phyloP scores from a whole-genome alignment of 2,113 vertebrate genomes.

The Phoenicopterus ruber region DNA sequence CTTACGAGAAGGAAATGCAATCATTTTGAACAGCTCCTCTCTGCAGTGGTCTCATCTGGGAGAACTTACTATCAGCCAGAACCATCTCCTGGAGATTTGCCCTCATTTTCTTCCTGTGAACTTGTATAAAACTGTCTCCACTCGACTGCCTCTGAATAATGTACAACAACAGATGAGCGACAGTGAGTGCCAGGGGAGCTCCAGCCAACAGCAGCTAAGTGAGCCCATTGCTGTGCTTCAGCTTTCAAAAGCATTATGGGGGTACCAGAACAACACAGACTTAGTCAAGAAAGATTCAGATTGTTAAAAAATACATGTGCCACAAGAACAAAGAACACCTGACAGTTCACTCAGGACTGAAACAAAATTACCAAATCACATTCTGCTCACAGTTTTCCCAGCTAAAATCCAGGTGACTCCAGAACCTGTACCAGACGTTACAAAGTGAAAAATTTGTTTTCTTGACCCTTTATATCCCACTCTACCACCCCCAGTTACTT shows the following conservation, averaged over 20 bases:
- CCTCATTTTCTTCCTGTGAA: constrained; percentile 53
- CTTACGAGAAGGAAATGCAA: not conserved
- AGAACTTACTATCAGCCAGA: not conserved
- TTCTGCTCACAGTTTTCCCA: not conserved
- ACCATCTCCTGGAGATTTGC: constrained; percentile 25
- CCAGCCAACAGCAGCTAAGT: not conserved
- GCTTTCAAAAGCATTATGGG: not conserved
- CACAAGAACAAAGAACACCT: not conserved
- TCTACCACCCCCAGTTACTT: not conserved
- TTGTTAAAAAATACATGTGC: not conserved
- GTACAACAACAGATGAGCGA: constrained; percentile 11
- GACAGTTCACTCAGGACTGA: not conserved
- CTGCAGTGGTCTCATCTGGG: not conserved
- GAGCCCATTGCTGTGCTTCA: not conserved
- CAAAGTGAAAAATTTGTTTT: not conserved
- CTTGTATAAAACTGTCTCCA: constrained; percentile 34
- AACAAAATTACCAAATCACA: not conserved
- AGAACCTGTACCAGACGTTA: not conserved
- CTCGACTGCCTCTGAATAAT: constrained; percentile 30
- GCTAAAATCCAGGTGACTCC: not conserved
- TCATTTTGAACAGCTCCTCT: not conserved
- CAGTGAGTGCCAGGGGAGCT: constrained; percentile 32
- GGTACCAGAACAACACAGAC: not conserved
- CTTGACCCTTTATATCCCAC: not conserved
- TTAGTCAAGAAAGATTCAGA: not conserved